These are phyloP conservation scores for Phalanger gymnotis DNA, from an alignment of 2,797 vertebrate genomes.

Conservation along the genomic window DNA sequence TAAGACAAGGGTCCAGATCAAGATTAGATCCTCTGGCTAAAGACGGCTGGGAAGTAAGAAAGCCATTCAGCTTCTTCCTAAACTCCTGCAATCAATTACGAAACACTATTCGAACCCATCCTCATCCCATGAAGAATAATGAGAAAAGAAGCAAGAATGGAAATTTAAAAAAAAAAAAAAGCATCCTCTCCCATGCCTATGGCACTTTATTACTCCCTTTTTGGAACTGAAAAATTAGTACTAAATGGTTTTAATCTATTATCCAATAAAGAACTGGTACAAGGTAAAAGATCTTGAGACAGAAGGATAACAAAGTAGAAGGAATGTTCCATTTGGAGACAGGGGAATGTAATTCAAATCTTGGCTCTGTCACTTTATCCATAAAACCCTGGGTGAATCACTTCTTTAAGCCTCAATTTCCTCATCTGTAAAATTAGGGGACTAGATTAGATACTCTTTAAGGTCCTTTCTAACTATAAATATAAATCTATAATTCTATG, in stretches of 20 bases:
- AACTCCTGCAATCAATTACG: neutral
- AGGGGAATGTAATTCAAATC: neutral
- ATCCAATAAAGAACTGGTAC: neutral
- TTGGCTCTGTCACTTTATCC: neutral
- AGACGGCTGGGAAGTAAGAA: neutral
- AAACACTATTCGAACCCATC: neutral
- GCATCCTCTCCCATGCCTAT: neutral
- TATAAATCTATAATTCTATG: neutral
- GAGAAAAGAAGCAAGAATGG: neutral
- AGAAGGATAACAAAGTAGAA: neutral
- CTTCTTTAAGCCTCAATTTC: neutral
- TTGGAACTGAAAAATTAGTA: neutral
- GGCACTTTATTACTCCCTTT: neutral
- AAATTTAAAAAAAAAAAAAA: neutral
- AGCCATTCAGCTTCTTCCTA: neutral
- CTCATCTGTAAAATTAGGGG: neutral
- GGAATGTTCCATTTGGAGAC: neutral
- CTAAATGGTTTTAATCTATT: neutral
- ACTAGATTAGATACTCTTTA: neutral
- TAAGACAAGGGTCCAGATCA: neutral
- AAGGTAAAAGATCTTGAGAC: neutral
- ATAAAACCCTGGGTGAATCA: neutral
- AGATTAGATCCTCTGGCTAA: neutral
- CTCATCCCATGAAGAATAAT: neutral
- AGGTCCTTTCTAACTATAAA: neutral